Evolutionary conservation across 1,140 invertebrate genomes (phyloP).

Genomic region (Mamestra configurata): DNA sequence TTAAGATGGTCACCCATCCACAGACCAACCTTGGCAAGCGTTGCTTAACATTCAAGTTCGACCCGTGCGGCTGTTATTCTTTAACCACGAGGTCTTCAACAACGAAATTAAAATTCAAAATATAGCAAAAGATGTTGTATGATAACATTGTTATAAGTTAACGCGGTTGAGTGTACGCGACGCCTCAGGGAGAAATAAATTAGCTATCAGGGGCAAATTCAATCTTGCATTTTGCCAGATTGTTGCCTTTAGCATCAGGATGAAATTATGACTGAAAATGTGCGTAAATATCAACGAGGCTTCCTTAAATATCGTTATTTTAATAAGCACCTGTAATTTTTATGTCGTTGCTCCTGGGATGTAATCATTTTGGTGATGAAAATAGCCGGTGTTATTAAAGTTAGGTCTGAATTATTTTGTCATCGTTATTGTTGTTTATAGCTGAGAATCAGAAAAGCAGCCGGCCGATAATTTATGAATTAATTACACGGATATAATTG

Average conservation of each 20-base stretch:
- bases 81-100: neutral
- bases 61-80: too few species aligned
- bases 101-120: slow-evolving; percentile 24
- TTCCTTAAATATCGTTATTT: neutral
- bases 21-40: too few species aligned
- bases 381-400: neutral
- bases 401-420: neutral
- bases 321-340: neutral
- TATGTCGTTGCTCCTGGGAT: neutral
- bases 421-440: too few species aligned
- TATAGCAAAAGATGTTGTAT: slow-evolving; percentile 26
- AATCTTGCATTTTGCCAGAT: slow-evolving; percentile 63
- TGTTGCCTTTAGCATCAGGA: slow-evolving; percentile 55
- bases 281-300: slow-evolving; percentile 4
- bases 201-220: slow-evolving; percentile 66
- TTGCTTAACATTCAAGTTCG: too few species aligned
- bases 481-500: too few species aligned
- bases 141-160: slow-evolving; percentile 50
- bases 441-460: too few species aligned
- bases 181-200: slow-evolving; percentile 61
- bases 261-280: slow-evolving; percentile 46
- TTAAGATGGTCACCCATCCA: too few species aligned
- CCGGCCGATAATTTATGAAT: too few species aligned
- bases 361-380: neutral
- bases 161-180: slow-evolving; percentile 53